Conservation (phyloP, 1,140 invertebrate genomes). For the Drosophila orena region DNA sequence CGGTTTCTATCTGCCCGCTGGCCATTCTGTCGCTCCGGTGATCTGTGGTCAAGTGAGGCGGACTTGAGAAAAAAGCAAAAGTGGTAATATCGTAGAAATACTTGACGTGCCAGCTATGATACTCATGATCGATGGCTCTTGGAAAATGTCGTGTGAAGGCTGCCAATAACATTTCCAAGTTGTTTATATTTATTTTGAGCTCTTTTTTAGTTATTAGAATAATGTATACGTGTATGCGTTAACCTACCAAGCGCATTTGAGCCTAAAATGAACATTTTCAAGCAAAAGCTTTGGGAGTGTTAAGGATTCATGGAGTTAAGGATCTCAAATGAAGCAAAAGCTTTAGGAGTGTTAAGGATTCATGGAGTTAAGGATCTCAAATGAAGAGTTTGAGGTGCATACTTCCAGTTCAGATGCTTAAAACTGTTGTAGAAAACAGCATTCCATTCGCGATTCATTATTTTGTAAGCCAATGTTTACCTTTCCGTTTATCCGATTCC, state of each 20-base stretch:
- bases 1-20: neutral
- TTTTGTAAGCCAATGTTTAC: conserved; percentile 27
- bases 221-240: too few relatives aligned
- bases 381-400: too few relatives aligned
- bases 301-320: too few relatives aligned
- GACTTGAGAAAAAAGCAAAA: conserved; percentile 29
- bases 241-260: too few relatives aligned
- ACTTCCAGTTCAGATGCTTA: too few relatives aligned
- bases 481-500: conserved; percentile 24
- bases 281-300: too few relatives aligned
- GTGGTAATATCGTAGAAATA: conserved; percentile 15
- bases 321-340: too few relatives aligned
- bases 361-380: too few relatives aligned
- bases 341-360: too few relatives aligned
- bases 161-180: neutral
- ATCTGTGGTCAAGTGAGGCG: conserved; percentile 8
- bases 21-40: conserved; percentile 24
- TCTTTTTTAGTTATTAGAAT: too few relatives aligned
- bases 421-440: too few relatives aligned
- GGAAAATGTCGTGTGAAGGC: neutral
- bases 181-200: neutral
- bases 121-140: conserved; percentile 21
- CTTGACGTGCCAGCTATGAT: conserved; percentile 12
- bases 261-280: too few relatives aligned
- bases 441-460: neutral